Evolutionary conservation across 2,888 invertebrate genomes (phyloP).

Genomic region (Nineta flava): DNA sequence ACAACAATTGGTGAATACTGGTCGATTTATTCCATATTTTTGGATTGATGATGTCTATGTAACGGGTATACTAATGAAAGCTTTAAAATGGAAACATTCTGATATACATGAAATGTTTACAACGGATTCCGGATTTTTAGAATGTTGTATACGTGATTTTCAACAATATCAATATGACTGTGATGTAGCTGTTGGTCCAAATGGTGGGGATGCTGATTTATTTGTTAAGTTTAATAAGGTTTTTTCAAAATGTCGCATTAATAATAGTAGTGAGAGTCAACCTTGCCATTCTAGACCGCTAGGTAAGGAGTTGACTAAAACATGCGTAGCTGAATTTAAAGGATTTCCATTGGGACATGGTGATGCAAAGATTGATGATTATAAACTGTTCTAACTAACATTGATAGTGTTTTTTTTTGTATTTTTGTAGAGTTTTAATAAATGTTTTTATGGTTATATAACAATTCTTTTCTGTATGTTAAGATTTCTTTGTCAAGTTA

Average conservation of each 20-base stretch:
- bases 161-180: conserved; percentile 40
- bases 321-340: conserved; percentile 36
- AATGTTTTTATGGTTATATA: too few species aligned
- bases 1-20: conserved; percentile 34
- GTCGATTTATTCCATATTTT: conserved; percentile 47
- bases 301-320: conserved; percentile 34
- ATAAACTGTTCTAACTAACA: conserved; percentile 6
- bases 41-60: conserved; percentile 87
- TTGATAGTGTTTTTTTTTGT: too few species aligned
- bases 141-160: conserved; percentile 55
- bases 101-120: conserved; percentile 47
- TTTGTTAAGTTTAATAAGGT: conserved; percentile 48
- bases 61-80: conserved; percentile 57
- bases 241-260: conserved; percentile 37
- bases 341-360: conserved; percentile 3
- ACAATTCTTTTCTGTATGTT: too few species aligned
- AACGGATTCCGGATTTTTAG: conserved; percentile 51
- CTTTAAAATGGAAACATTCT: conserved; percentile 35
- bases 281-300: conserved; percentile 33
- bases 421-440: too few species aligned
- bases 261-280: conserved; percentile 17
- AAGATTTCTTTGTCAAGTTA: too few species aligned
- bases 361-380: conserved; percentile 3
- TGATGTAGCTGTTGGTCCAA: conserved; percentile 57
- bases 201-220: conserved; percentile 56